phyloP scores from a whole-genome alignment of 2,797 vertebrate species.

The Lophura swinhoii region DNA sequence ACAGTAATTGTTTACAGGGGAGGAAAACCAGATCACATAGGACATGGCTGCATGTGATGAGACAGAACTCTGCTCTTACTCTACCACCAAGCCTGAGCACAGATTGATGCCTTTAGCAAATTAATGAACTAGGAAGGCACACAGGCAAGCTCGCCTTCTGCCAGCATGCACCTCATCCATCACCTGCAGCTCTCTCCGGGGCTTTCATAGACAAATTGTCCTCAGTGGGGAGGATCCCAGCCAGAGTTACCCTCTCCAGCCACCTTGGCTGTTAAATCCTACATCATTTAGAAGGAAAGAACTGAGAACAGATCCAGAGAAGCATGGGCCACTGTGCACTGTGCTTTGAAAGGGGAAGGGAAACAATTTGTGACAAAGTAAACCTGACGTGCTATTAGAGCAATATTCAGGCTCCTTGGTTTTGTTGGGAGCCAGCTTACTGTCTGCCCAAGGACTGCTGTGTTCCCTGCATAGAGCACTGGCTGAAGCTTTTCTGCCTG shows the following conservation, averaged over 20 bases:
- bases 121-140: background rate
- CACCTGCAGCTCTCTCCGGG: background rate
- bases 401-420: background rate
- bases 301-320: background rate
- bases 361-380: background rate
- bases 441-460: background rate
- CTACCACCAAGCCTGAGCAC: background rate
- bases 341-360: background rate
- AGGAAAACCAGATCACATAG: background rate
- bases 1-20: too few species aligned
- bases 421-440: background rate
- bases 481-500: background rate
- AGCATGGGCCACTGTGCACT: background rate
- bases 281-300: background rate
- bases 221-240: background rate
- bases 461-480: background rate
- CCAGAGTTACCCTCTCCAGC: background rate
- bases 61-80: background rate
- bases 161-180: background rate
- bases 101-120: background rate
- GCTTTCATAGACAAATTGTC: background rate
- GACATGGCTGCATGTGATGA: background rate
- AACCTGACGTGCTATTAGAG: background rate
- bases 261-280: background rate
- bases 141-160: background rate